phyloP scores from a whole-genome alignment of 2,888 invertebrate genomes.

The Phymatocera aterrima region DNA sequence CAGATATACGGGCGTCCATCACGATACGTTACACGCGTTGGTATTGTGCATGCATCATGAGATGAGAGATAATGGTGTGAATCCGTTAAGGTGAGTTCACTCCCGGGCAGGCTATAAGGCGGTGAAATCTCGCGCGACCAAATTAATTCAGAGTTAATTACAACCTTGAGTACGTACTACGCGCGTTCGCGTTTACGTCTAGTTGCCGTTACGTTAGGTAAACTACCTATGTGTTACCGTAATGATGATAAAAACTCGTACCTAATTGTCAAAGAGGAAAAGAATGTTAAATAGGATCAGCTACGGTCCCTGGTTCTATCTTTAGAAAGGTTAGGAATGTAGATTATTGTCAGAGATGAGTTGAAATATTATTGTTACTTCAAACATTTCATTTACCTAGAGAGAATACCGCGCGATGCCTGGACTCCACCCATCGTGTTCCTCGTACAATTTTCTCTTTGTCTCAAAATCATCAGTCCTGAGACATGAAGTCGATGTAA shows the following conservation, averaged over 20 bases:
- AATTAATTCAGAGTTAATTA: conserved; percentile 31
- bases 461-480: too few relatives aligned
- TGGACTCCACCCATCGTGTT: background rate
- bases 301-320: background rate
- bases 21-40: background rate
- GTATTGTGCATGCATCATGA: background rate
- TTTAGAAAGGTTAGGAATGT: background rate
- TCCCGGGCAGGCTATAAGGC: too few relatives aligned
- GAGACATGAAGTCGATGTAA: background rate
- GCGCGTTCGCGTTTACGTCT: background rate
- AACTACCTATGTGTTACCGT: background rate
- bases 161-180: background rate
- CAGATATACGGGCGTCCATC: background rate
- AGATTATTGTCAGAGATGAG: background rate
- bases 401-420: background rate
- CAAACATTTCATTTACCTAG: background rate
- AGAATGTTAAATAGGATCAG: background rate
- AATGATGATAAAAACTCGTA: background rate
- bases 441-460: background rate
- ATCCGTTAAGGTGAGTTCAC: conserved; percentile 38
- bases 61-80: conserved; percentile 20
- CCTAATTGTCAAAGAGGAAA: background rate
- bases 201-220: background rate
- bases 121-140: conserved; percentile 24
- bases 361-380: background rate